Percentiles rank a stretch among this genome's conserved stretches.
phyloP scores from a whole-genome alignment of 2,888 invertebrate genomes.

The Bursaphelenchus okinawaensis region DNA sequence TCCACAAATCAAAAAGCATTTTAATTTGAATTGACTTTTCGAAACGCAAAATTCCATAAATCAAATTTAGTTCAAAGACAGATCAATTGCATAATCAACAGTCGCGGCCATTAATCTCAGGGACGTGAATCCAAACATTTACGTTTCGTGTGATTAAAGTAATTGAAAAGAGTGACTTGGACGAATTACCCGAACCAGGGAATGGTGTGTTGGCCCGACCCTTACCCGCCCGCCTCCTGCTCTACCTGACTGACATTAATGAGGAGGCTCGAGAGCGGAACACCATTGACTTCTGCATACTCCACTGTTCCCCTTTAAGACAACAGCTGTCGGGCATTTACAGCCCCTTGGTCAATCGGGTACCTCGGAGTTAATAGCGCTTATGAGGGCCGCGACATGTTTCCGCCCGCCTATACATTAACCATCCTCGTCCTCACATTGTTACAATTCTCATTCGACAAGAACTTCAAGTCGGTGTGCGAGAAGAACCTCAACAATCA shows the following conservation, averaged over 20 bases:
- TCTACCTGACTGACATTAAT: not conserved
- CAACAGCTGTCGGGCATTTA: not conserved
- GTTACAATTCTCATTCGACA: conserved; percentile 12
- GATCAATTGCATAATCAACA: not conserved
- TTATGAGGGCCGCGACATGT: not conserved
- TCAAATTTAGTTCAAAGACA: too few relatives aligned
- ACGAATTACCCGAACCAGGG: not conserved
- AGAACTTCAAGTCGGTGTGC: not conserved
- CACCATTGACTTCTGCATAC: not conserved
- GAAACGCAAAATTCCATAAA: too few relatives aligned
- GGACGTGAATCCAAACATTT: not conserved
- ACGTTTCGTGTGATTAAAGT: not conserved
- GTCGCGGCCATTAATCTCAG: not conserved
- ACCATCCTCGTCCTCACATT: conserved; percentile 9
- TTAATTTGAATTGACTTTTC: too few relatives aligned
- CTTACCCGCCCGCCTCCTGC: not conserved
- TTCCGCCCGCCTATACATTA: conserved; percentile 12
- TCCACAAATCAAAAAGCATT: too few relatives aligned
- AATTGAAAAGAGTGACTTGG: not conserved
- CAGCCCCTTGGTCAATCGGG: not conserved
- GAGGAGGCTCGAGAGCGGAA: not conserved
- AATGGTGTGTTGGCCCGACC: not conserved
- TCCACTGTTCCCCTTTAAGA: not conserved
- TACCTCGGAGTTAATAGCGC: not conserved
- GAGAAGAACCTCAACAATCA: not conserved